Evolutionary conservation across 2,113 vertebrate species (phyloP).

Genomic region (Indicator indicator): DNA sequence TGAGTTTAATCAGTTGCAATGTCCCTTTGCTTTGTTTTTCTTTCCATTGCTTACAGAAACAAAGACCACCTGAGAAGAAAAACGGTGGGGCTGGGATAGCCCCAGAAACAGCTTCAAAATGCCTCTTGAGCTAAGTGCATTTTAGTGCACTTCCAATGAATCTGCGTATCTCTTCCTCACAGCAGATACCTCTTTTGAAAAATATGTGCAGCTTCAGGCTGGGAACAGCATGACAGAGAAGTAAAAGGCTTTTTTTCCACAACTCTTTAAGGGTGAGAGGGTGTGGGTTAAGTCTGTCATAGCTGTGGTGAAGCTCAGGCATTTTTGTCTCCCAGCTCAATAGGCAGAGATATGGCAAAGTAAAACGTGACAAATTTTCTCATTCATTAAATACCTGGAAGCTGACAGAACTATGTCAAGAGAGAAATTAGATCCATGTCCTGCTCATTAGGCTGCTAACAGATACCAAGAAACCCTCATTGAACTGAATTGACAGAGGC

Average conservation of each 20-base stretch:
- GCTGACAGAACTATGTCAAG: neutral
- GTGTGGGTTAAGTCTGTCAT: neutral
- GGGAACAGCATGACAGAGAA: neutral
- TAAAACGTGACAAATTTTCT: neutral
- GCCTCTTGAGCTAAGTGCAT: neutral
- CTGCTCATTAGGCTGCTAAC: neutral
- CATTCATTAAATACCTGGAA: neutral
- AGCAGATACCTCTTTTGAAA: neutral
- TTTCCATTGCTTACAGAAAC: neutral
- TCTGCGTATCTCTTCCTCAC: neutral
- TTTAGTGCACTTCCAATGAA: neutral
- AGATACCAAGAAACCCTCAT: neutral
- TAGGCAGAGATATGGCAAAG: neutral
- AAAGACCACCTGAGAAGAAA: neutral
- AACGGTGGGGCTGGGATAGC: neutral
- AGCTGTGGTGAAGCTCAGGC: neutral
- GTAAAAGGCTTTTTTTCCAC: neutral
- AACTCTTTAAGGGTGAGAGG: neutral
- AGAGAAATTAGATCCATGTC: neutral
- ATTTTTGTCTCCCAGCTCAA: neutral
- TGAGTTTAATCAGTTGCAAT: neutral
- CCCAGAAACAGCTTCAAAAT: neutral
- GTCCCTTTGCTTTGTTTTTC: neutral
- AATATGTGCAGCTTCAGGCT: neutral
- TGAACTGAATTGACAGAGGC: neutral